These are phyloP conservation scores for Phocides pigmalion DNA, from an alignment of 1,140 invertebrate genomes.

Conservation along the genomic window DNA sequence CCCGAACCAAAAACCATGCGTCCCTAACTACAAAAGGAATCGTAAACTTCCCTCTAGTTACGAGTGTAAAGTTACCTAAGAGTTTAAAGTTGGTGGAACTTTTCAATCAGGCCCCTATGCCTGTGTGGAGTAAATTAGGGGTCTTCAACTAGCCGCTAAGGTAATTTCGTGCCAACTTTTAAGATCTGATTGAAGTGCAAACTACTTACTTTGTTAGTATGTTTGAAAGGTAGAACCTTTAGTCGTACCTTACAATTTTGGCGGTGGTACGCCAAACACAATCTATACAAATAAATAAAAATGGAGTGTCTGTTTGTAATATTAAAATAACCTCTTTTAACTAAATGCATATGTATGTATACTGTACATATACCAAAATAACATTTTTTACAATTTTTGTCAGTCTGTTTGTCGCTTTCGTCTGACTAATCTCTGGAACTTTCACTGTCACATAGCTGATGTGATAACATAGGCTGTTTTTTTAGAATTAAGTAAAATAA, in stretches of 20 bases:
- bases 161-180: constrained; percentile 23
- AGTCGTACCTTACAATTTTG: not conserved
- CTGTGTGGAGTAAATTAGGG: constrained; percentile 53
- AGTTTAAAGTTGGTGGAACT: constrained; percentile 62
- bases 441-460: too few species aligned
- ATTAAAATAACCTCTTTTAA: too few species aligned
- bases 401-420: too few species aligned
- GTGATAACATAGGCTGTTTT: too few species aligned
- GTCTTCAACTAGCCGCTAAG: constrained; percentile 48
- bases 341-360: too few species aligned
- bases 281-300: too few species aligned
- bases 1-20: constrained; percentile 20
- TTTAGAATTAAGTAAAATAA: too few species aligned
- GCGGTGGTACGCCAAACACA: too few species aligned
- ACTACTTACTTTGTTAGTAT: constrained; percentile 5
- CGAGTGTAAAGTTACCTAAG: constrained; percentile 46
- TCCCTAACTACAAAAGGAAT: constrained; percentile 46
- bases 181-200: constrained; percentile 28
- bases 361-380: too few species aligned
- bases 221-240: not conserved
- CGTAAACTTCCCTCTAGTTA: constrained; percentile 46
- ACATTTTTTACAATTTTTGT: too few species aligned
- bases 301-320: too few species aligned
- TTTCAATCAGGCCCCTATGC: constrained; percentile 71
- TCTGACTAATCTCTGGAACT: too few species aligned